Evolutionary conservation across 2,888 invertebrate genomes (phyloP), one percentile per base, ranked within the genome.

Genomic region (Ormyrus rosae): DNA sequence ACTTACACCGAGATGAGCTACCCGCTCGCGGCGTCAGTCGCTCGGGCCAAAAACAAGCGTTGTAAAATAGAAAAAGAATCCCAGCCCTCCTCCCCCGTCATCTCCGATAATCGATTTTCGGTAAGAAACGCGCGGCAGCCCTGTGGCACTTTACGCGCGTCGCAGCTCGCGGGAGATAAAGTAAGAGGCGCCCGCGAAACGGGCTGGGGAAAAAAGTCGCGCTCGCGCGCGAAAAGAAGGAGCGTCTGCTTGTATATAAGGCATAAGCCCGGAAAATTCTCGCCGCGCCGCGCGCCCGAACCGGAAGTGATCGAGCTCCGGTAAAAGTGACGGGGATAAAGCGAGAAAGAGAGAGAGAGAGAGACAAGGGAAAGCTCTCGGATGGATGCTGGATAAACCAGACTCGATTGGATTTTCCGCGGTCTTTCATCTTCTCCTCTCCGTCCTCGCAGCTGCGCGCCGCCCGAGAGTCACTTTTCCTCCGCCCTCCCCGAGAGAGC

Each of bases 401-500:
- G 83, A 78, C 84, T 83, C 83, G 84, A 85, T 85, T 84, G 84
- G 84, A 84, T 84, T 84, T 84, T 83, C 83, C 83, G 83, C 77
- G 72, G 82, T 83, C 81, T 84, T 83, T 81, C 73, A 75, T 77
- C 81, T 72, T 77, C 71, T 64, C 73, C 81, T 76, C 79, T 76
- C 79, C 77, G 65, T 8, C 10, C 19, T 60, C 68, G 50, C 74
- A 9, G 50, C 53, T 61, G 50, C 56, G 19, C 61, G 55, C 46
- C n/a, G 5, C 56, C 19, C 19, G 56, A 9, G 69, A 45, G 10
- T 63, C 48, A 5, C 50, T n/a, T 50, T 60, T 46, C 13, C 13
- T 19, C 50, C 13, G 11, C 53, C 69, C 46, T 55, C 11, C 8
- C 11, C 60, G 2, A 13, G 13, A 13, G 19, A 19, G 19, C 19